Percentiles rank a stretch among this genome's conserved stretches.
phyloP scores from a whole-genome alignment of 2,888 invertebrate genomes.

The Ophion ellenae region DNA sequence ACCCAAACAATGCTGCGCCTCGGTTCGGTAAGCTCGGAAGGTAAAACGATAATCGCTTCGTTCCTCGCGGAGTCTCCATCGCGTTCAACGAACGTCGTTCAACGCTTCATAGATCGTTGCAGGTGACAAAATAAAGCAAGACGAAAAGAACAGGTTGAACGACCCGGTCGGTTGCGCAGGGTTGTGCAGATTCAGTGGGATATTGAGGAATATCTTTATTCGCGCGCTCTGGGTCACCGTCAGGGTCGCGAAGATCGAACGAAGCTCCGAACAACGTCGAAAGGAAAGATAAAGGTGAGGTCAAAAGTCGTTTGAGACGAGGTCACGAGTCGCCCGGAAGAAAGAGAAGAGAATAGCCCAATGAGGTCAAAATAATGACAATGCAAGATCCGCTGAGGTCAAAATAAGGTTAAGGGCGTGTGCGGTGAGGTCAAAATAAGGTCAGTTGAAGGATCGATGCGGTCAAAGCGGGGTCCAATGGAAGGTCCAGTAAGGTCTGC shows the following conservation, averaged over 20 bases:
- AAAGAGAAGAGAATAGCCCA: background rate
- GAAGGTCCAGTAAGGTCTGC: background rate
- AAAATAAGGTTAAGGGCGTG: background rate
- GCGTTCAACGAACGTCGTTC: slow-evolving; percentile 41
- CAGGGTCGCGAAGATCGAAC: slow-evolving; percentile 40
- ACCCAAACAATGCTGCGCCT: slow-evolving; percentile 32
- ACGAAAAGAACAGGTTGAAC: slow-evolving; percentile 16
- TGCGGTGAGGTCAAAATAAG: too few species aligned
- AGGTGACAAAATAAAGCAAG: background rate
- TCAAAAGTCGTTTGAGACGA: background rate
- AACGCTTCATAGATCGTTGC: slow-evolving; percentile 61
- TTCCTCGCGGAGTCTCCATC: slow-evolving; percentile 21
- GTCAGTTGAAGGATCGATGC: background rate
- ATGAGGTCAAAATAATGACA: background rate
- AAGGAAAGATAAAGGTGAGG: background rate
- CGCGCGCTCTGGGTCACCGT: slow-evolving; percentile 33
- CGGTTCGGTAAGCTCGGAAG: slow-evolving; percentile 54
- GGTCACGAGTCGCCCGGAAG: background rate
- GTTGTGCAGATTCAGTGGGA: slow-evolving; percentile 34
- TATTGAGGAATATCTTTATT: slow-evolving; percentile 10
- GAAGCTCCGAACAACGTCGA: background rate
- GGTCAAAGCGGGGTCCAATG: background rate
- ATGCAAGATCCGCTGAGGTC: background rate
- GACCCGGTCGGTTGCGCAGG: slow-evolving; percentile 12
- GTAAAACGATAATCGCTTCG: slow-evolving; percentile 23